Evolutionary conservation across 37 sponge, comb jelly and placozoan species (phyloP), one percentile per base, ranked within the genome.

Genomic region (Theonella swinhoei): DNA sequence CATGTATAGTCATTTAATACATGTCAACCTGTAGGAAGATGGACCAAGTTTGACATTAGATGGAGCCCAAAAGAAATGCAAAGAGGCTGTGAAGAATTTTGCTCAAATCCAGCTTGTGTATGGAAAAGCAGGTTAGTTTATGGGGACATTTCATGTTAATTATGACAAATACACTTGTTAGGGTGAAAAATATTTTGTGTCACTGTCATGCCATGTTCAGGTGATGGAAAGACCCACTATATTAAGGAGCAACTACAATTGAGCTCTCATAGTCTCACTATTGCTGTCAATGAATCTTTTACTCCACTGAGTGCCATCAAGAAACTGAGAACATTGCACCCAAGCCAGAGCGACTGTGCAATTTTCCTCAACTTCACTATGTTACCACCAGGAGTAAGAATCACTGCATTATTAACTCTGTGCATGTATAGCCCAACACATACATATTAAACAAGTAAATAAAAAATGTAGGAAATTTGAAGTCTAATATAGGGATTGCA

Each of bases 331-430:
- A 39, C 9, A 11, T 62, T 89, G 25, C 69, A 69, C 0, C 64
- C 60, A 29, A 85, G 88, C 34, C 33, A 42, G 17, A n/a, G 70
- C 17, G 66, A 74, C 1, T 86, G 81, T 80, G 77, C 82, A 23
- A 43, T 93, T 26, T 89, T 72, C 76, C 89, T 93, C 70, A 93
- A 93, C 75, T 82, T 93, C 79, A 93, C 94, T 63, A 81, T 92
- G 47, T 70, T 88, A 19, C 86, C 93, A 41, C 93, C 93, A 36
- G 80, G 77, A 70, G 90, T 89, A 64, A 89, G 78, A n/a, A n/a
- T n/a, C n/a, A n/a, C n/a, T n/a, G n/a, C n/a, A n/a, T n/a, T n/a
- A n/a, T n/a, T n/a, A n/a, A n/a, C n/a, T n/a, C n/a, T n/a, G n/a
- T n/a, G n/a, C n/a, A n/a, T n/a, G n/a, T n/a, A n/a, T n/a, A n/a